A percentile compares a stretch with the other conserved stretches of the same genome.
Conservation (phyloP, 2,797 vertebrate genomes). For the Podarcis siculus region DNA sequence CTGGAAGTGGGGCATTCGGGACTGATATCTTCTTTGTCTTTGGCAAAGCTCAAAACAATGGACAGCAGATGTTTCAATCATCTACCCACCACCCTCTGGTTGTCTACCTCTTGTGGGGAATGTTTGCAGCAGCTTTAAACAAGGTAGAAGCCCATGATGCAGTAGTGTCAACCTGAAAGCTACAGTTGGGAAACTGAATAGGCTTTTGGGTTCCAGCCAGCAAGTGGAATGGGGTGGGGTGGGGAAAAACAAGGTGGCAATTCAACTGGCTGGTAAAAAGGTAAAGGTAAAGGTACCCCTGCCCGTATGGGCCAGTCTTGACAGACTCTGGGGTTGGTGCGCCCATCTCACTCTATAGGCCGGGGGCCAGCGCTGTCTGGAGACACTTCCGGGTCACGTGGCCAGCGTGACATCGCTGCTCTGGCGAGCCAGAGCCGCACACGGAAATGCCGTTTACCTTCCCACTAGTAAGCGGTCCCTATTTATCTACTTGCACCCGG, state of each 20-base stretch:
- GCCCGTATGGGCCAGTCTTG: too few relatives aligned
- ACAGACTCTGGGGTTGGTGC: too few relatives aligned
- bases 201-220: not conserved
- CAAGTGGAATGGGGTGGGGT: not conserved
- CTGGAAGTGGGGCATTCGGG: not conserved
- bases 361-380: too few relatives aligned
- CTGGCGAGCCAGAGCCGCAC: too few relatives aligned
- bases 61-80: not conserved
- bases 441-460: too few relatives aligned
- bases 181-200: not conserved
- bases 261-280: not conserved
- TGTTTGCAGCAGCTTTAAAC: not conserved
- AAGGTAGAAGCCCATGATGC: not conserved
- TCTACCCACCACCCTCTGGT: not conserved
- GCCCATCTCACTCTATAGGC: too few relatives aligned
- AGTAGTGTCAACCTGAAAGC: not conserved
- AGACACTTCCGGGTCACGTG: too few relatives aligned
- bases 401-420: too few relatives aligned
- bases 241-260: not conserved
- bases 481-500: too few relatives aligned
- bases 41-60: not conserved
- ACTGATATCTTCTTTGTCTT: not conserved
- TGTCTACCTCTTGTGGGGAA: not conserved
- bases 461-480: too few relatives aligned
- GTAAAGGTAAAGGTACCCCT: too few relatives aligned